A percentile compares a stretch with the other conserved stretches of the same genome.
These are phyloP conservation scores for Plebejus argus DNA, from an alignment of 2,888 invertebrate genomes.

Conservation along the genomic window DNA sequence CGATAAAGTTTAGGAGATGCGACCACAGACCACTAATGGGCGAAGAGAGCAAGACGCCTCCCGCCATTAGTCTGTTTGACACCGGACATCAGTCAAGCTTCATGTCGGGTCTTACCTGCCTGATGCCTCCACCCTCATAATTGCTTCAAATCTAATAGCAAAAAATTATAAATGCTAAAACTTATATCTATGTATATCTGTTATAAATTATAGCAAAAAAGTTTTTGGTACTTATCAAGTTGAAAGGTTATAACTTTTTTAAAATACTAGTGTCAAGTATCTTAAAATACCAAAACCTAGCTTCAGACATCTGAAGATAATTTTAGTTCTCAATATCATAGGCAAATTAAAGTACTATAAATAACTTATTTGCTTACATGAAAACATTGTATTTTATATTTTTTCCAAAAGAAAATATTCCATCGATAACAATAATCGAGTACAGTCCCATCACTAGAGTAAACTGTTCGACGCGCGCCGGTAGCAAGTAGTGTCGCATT, in stretches of 20 bases:
- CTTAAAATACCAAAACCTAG: too few species aligned
- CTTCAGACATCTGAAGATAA: too few species aligned
- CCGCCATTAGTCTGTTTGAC: conserved; percentile 75
- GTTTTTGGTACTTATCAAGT: background rate
- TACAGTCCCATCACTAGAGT: conserved; percentile 51
- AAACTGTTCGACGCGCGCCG: conserved; percentile 75
- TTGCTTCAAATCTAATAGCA: background rate
- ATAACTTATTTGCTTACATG: too few species aligned
- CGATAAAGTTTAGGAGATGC: conserved; percentile 52
- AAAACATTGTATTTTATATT: too few species aligned
- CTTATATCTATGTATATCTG: background rate
- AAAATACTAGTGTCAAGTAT: too few species aligned
- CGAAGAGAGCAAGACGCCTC: conserved; percentile 72
- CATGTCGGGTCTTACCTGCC: conserved; percentile 52
- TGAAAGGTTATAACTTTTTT: background rate
- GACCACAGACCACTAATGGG: conserved; percentile 60
- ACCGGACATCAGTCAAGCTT: conserved; percentile 75
- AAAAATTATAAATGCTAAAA: background rate
- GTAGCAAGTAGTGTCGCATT: conserved; percentile 78
- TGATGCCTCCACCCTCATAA: conserved; percentile 34
- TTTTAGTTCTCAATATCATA: too few species aligned
- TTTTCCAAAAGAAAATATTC: background rate
- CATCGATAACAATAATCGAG: background rate
- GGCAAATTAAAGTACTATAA: too few species aligned
- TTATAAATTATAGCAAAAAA: background rate